Conservation (phyloP, 2,113 vertebrate species). For the Gopherus flavomarginatus region DNA sequence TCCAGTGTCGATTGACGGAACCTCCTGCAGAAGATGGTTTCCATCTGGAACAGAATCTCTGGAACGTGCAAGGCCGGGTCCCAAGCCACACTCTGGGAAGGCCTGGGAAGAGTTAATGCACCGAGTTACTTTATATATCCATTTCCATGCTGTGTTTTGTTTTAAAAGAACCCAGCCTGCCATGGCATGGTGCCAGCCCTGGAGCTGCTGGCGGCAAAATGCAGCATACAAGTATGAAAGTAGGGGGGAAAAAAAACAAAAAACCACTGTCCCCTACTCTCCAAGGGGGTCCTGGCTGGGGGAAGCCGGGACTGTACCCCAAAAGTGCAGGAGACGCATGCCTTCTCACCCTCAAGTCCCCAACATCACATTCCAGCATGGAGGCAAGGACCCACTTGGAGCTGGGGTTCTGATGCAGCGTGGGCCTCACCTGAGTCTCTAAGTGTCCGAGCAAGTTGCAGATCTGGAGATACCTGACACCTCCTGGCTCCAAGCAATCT, state of each 20-base stretch:
- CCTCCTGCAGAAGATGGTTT: background rate
- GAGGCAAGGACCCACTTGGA: constrained; percentile 19
- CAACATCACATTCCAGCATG: background rate
- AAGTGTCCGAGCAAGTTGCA: constrained; percentile 58
- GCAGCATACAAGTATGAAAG: constrained; percentile 52
- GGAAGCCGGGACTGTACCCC: background rate
- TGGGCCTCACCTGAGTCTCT: background rate
- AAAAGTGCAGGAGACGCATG: background rate
- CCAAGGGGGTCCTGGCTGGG: background rate
- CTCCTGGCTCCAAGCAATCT: constrained; percentile 38
- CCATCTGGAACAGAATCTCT: background rate
- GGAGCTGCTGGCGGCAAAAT: constrained; percentile 58
- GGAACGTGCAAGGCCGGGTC: background rate
- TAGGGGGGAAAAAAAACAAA: background rate
- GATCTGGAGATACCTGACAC: constrained; percentile 72
- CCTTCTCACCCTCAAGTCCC: fast-evolving
- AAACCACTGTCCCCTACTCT: background rate
- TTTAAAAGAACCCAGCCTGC: constrained; percentile 62
- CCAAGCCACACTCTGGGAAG: background rate
- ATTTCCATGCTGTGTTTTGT: constrained; percentile 67
- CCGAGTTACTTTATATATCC: constrained; percentile 65
- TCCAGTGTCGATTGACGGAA: fast-evolving
- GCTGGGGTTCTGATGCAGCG: constrained; percentile 11
- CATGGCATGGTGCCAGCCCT: constrained; percentile 49
- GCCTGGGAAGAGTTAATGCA: constrained; percentile 51